Evolutionary conservation across 2,888 invertebrate species (phyloP).

Genomic region (Pogonocherus hispidulus): DNA sequence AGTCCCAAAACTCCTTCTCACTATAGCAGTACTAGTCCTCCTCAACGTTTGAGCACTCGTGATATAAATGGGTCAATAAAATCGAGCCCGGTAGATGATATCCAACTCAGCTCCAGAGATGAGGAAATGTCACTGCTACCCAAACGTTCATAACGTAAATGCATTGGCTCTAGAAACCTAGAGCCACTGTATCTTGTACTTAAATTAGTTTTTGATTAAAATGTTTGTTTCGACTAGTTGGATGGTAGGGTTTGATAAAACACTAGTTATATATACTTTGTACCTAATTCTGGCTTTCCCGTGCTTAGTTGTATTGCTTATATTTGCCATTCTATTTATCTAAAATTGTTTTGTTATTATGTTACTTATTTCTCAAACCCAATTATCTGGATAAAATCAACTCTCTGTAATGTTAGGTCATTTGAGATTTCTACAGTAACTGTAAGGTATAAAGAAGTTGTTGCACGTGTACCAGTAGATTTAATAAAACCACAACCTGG

Average conservation of each 20-base stretch:
- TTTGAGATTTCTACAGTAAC: conserved; percentile 27
- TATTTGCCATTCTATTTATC: neutral
- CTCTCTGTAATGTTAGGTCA: conserved; percentile 10
- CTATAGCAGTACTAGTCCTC: conserved; percentile 60
- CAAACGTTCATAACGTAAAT: conserved; percentile 64
- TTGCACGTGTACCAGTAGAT: conserved; percentile 33
- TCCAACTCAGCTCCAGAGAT: conserved; percentile 51
- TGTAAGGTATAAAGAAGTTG: conserved; percentile 21
- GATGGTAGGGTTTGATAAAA: neutral
- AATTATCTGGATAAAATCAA: neutral
- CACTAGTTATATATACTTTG: neutral
- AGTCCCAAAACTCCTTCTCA: conserved; percentile 61
- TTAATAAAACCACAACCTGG: conserved; percentile 35
- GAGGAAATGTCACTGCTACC: conserved; percentile 64
- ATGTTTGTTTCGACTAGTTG: neutral
- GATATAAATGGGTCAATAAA: conserved; percentile 64
- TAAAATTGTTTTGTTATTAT: no score
- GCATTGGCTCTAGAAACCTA: conserved; percentile 42
- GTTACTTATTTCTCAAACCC: neutral
- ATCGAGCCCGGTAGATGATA: conserved; percentile 56
- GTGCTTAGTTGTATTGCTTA: neutral
- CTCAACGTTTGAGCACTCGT: conserved; percentile 54
- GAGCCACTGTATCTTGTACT: conserved; percentile 34
- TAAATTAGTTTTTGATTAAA: conserved; percentile 22
- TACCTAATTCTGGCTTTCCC: neutral